Base-by-base conservation (phyloP, 2,888 invertebrate genomes). In the Tachystola acroxantha region DNA sequence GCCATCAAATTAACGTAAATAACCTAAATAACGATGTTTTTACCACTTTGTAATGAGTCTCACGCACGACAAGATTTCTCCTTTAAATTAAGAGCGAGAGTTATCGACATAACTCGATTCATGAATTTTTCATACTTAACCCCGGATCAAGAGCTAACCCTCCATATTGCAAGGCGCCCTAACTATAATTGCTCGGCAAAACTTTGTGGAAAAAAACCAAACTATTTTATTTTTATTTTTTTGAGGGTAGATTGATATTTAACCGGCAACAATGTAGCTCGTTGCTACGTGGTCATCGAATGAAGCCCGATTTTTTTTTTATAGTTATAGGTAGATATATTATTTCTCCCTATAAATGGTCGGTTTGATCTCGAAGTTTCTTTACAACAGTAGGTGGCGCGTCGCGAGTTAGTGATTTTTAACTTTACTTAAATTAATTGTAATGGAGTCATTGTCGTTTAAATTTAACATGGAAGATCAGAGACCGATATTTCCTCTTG, bases 381-480 rank as follows among this genome's bases (percentile, higher is more conserved):
- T 32, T 22, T 20, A 22, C n/a, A 7, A 16, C 30, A 6, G 30
- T 24, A 10, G n/a, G 19, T 7, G 16, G n/a, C n/a, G n/a, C n/a
- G n/a, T 9, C 31, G 19, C 7, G 31, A n/a, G 19, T 19, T 19
- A 31, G 10, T 19, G 6, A 4, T n/a, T 14, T 7, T 14, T 7
- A 14, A 6, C 9, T 9, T 20, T 22, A 32, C 10, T n/a, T 14
- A 5, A 19, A 10, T 19, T 31, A 10, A 4, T 31, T 19, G 1
- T 16, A 31, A 31, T 33, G 26, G 26, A 19, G 25, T 33, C 14
- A 14, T 9, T 26, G 11, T 55, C 65, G 9, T 69, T 52, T 34
- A 67, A 66, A 48, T 73, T 51, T 42, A 57, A 50, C 40, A 53
- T 65, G 47, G 75, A 73, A 22, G 76, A 77, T 20, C 60, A 57